Base-by-base conservation (phyloP, 2,888 invertebrate species). In the Drosophila kuntzei region DNA sequence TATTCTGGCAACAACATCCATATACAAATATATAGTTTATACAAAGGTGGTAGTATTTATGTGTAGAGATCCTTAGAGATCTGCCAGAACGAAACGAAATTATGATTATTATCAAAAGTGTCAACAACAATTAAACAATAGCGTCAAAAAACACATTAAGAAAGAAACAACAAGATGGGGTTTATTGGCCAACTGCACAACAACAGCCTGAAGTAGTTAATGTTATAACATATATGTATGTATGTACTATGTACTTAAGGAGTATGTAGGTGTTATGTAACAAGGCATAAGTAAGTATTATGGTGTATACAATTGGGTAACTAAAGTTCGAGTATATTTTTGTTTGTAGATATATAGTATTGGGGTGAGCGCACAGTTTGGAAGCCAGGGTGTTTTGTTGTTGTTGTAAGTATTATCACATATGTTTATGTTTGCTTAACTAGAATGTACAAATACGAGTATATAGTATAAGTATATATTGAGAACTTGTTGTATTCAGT, bases 61-160 rank as follows among this genome's bases (percentile, higher is more conserved):
- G 20, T 29, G 44, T 59, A 16, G 16, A 29, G 29, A 8, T 59
- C 22, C 54, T 67, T 60, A 27, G 76, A 65, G 36, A 66, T 66
- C 71, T 70, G 71, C 49, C 75, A 49, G 36, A 74, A 70, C 55
- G 27, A 22, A 85, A 80, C 76, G 73, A 73, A 80, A 83, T 83
- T 32, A 83, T 54, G 27, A 32, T 16, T 20, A 8, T 75, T 44
- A 67, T 77, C 57, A 68, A 78, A 68, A 55, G 76, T 72, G 75
- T 82, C 70, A 87, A 90, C 87, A 89, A 83, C 77, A 75, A 82
- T 79, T 67, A 79, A 62, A 73, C 62, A 55, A 60, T 76, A 54
- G 67, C 62, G 50, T 61, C 62, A 47, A 36, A 78, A 76, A 72
- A 73, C 66, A 86, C 81, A 81, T 78, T 72, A 71, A 75, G 68